Conservation (phyloP, 2,113 vertebrate species). For the Epinephelus cyanopodus region DNA sequence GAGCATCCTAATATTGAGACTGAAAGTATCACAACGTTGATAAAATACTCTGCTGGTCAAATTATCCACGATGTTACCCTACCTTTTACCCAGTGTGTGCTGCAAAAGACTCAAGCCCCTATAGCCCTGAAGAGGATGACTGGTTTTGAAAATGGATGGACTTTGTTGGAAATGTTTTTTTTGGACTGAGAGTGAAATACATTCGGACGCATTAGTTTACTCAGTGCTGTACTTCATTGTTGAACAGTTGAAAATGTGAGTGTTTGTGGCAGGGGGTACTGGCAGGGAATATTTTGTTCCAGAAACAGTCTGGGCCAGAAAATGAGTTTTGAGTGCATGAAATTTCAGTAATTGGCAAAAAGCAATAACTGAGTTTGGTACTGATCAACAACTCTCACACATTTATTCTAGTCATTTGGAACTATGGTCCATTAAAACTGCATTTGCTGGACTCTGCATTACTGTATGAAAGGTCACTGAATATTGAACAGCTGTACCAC, state of each 20-base stretch:
- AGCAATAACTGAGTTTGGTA: not conserved
- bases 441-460: conserved; percentile 1
- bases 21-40: not conserved
- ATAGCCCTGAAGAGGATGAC: not conserved
- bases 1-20: not conserved
- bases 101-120: not conserved
- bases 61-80: not conserved
- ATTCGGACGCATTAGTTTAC: conserved; percentile 29
- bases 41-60: not conserved
- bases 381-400: conserved; percentile 37
- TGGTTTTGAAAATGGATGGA: conserved; percentile 20
- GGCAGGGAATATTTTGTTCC: conserved; percentile 17
- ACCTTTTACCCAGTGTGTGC: not conserved
- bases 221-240: conserved; percentile 10
- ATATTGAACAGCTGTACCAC: not conserved
- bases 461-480: not conserved
- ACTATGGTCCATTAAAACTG: conserved; percentile 7
- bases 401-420: conserved; percentile 27
- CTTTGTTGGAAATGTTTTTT: conserved; percentile 13
- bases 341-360: conserved; percentile 25
- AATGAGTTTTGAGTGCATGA: conserved; percentile 30
- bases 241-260: conserved; percentile 3
- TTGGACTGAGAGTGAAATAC: not conserved
- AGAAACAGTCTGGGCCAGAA: conserved; percentile 10
- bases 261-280: not conserved